Evolutionary conservation across 1,140 invertebrate genomes (phyloP), one percentile per base, ranked within the genome.

Genomic region (Macrosteles quadrilineatus): DNA sequence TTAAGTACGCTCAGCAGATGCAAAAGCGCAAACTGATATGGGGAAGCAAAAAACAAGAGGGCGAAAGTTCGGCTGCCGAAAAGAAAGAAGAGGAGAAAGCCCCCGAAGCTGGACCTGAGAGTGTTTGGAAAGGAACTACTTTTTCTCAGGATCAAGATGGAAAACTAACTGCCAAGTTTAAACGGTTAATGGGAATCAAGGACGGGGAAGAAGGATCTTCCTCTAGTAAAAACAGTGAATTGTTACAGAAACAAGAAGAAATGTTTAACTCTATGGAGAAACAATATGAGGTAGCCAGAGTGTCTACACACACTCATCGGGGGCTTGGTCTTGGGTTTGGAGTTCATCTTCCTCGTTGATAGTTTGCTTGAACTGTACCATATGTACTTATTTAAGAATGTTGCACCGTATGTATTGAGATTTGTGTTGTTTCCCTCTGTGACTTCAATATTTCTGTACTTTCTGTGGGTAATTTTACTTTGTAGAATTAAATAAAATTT

Each of bases 171-270:
- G 93, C 90, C n/a, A 98, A 98, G 82, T 98, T 98, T 80, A 93
- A 96, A 81, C 86, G 96, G 72, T 82, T 98, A 11, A 98, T 98
- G 96, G 96, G 96, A 45, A 97, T 98, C 55, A 96, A 92, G 80
- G 85, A 87, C 23, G 31, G 25, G 21, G 67, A 62, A 11, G 57
- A 62, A 9, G 43, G 43, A 11, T 1, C 65, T 23, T 32, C 50
- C n/a, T 4, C 32, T 27, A n/a, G n/a, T 1, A 72, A 53, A 53
- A 68, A 43, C 25, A 45, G 71, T 32, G 77, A 71, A 27, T 29
- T 88, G 14, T 79, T 90, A 19, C 90, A 91, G 74, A 93, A 94
- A 76, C 94, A 96, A 76, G 91, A 95, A 76, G 94, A 96, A 80
- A 88, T 97, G 82, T 97, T 98, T 79, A 87, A 87, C 65, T 90